These are phyloP conservation scores for Kradibia gibbosae DNA, from an alignment of 1,140 invertebrate species.

Conservation along the genomic window DNA sequence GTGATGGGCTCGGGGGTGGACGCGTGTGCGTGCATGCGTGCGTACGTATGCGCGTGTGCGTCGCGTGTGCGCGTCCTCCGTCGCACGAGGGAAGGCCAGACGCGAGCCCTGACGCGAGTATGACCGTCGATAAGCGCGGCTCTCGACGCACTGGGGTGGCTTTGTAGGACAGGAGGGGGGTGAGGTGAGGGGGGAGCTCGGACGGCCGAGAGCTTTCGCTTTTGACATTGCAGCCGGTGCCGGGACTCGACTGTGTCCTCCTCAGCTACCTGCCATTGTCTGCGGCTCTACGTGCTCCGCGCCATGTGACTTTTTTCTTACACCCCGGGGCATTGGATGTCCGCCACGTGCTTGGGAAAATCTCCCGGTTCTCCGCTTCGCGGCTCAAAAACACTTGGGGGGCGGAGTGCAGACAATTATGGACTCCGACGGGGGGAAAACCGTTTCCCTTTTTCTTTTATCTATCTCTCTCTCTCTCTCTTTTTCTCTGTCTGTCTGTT, in stretches of 20 bases:
- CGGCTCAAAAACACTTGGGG: not conserved
- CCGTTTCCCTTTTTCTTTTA: not conserved
- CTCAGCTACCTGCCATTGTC: not conserved
- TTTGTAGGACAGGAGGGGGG: too few species aligned
- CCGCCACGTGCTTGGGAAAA: conserved; percentile 6
- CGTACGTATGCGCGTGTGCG: conserved; percentile 43
- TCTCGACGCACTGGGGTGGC: too few species aligned
- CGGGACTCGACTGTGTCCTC: not conserved
- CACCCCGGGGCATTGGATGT: not conserved
- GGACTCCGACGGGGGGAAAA: not conserved
- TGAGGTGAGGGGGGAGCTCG: too few species aligned
- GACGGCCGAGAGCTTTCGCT: too few species aligned
- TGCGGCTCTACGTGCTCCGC: not conserved
- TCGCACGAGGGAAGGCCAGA: not conserved
- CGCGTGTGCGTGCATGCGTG: too few species aligned
- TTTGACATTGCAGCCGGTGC: too few species aligned
- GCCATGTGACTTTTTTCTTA: not conserved
- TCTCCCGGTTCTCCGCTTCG: not conserved
- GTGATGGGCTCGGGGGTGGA: too few species aligned
- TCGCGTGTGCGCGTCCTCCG: not conserved
- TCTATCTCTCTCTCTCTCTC: not conserved
- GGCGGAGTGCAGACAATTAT: not conserved
- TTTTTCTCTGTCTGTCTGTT: too few species aligned
- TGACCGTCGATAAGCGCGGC: too few species aligned
- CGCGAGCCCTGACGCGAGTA: too few species aligned